Evolutionary conservation across 1,140 invertebrate genomes (phyloP).

Genomic region (Anoplophora glabripennis): DNA sequence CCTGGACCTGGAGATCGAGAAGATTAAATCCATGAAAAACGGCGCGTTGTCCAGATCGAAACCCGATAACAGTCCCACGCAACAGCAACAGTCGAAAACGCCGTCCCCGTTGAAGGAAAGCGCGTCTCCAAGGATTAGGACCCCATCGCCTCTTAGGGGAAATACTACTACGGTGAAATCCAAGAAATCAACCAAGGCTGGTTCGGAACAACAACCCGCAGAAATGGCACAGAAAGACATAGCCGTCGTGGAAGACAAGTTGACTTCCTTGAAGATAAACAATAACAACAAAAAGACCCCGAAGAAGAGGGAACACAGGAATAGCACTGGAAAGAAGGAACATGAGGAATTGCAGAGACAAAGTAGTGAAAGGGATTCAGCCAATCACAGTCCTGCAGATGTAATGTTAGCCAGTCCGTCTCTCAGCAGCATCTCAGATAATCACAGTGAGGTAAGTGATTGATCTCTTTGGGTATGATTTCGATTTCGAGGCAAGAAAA

Average conservation of each 20-base stretch:
- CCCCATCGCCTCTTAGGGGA: not conserved
- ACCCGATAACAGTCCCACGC: not conserved
- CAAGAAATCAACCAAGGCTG: not conserved
- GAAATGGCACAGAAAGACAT: slow-evolving; percentile 20
- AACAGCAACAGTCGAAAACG: slow-evolving; percentile 6
- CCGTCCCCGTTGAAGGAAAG: not conserved
- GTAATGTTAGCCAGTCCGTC: slow-evolving; percentile 61
- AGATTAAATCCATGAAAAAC: slow-evolving; percentile 40
- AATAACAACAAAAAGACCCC: slow-evolving; percentile 17
- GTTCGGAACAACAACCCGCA: slow-evolving; percentile 1
- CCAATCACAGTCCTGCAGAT: slow-evolving; percentile 66
- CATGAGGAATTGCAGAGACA: slow-evolving; percentile 51
- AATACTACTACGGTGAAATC: slow-evolving; percentile 6
- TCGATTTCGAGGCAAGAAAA: too few relatives aligned
- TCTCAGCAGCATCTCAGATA: slow-evolving; percentile 64
- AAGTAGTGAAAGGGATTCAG: slow-evolving; percentile 61
- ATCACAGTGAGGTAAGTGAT: slow-evolving; percentile 61
- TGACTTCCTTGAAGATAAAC: slow-evolving; percentile 50
- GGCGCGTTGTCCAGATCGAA: not conserved
- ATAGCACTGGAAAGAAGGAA: slow-evolving; percentile 25
- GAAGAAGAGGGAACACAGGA: not conserved
- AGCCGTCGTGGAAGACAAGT: slow-evolving; percentile 33
- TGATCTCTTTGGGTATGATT: too few relatives aligned
- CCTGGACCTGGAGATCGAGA: slow-evolving; percentile 60
- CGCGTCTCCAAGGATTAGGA: not conserved